Conservation (phyloP, 2,797 vertebrate genomes). For the Notolabrus celidotus region DNA sequence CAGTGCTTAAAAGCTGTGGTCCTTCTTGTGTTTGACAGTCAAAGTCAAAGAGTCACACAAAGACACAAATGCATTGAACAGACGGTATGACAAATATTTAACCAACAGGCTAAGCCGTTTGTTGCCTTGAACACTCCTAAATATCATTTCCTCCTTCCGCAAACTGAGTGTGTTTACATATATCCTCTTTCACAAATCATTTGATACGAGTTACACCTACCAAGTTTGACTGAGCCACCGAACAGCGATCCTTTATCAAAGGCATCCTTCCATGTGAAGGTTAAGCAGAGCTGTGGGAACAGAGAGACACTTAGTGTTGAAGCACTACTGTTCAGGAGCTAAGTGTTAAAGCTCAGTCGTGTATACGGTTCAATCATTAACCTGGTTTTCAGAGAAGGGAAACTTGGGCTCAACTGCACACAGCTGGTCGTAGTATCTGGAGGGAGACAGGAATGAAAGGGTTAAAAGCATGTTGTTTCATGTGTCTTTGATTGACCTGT, state of each 20-base stretch:
- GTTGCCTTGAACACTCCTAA: neutral
- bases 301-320: slow-evolving; percentile 54
- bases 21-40: neutral
- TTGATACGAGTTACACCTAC: slow-evolving; percentile 77
- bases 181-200: neutral
- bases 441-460: slow-evolving; percentile 9
- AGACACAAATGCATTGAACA: neutral
- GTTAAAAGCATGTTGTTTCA: slow-evolving; percentile 5
- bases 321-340: slow-evolving; percentile 18
- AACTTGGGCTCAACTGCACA: slow-evolving; percentile 97
- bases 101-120: neutral
- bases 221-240: slow-evolving; percentile 95
- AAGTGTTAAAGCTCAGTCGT: slow-evolving; percentile 16
- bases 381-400: slow-evolving; percentile 97
- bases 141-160: neutral
- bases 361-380: slow-evolving; percentile 67
- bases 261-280: slow-evolving; percentile 99
- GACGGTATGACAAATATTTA: slow-evolving; percentile 14
- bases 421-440: slow-evolving; percentile 97
- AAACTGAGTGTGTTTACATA: neutral
- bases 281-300: slow-evolving; percentile 91
- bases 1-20: neutral
- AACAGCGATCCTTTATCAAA: slow-evolving; percentile 99
- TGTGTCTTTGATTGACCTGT: no score
- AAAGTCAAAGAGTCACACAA: neutral